Evolutionary conservation across 2,113 vertebrate species (phyloP), one percentile per base, ranked within the genome.

Genomic region (Centropristis striata): DNA sequence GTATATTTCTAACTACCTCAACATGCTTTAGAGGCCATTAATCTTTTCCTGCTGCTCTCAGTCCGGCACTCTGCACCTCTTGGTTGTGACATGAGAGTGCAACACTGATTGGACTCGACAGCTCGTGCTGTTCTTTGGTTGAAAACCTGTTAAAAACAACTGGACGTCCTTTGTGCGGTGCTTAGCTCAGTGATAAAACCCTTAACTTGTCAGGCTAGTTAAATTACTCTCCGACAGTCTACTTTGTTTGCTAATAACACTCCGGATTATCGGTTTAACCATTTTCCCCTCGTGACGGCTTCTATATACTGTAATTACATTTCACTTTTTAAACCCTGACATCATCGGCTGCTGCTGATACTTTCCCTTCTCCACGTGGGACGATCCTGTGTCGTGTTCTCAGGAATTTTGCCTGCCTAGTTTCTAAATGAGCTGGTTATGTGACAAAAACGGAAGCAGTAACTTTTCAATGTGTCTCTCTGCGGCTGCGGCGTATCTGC

Each of bases 401-500:
- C 71, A 81, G 78, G 68, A 86, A 83, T 86, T 86, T 6, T 47
- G 71, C 9, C 36, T 71, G 39, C 28, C 32, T 47, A 47, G 47
- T 75, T 83, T 84, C 9, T 32, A 64, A 86, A 79, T 21, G 68
- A 54, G 53, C 32, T 41, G 67, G 64, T 61, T 57, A 78, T 73
- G 59, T 78, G 71, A 88, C 85, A 89, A n/a, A 92, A 92, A 89
- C 74, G 84, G 87, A 93, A 91, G 85, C 80, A 73, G 58, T 58
- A 71, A 78, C 87, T 50, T 86, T 76, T 86, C 59, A 86, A 69
- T 39, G 75, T 80, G 85, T 82, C 83, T 86, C 89, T 88, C 75
- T 90, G 90, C 60, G 92, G 90, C 85, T 87, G 86, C 86, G 69
- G 71, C 21, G 23, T 91, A 91, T 92, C 84, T 92, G 90, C 91